Evolutionary conservation across 2,888 invertebrate species (phyloP).

Genomic region (Vandiemenella viatica): DNA sequence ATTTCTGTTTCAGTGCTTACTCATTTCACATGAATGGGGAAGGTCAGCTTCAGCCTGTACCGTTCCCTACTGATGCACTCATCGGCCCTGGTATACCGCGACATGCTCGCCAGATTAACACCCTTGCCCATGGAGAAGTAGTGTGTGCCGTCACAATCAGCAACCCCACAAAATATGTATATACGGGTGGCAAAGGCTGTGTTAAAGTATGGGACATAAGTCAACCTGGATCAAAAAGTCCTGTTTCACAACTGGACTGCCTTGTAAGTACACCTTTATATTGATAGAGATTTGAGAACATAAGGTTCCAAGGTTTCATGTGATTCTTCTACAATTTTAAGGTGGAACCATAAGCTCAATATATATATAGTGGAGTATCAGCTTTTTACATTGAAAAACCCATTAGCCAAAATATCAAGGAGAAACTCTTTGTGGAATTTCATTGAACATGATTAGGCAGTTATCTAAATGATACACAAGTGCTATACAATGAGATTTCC

Average conservation of each 20-base stretch:
- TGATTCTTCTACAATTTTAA: too few relatives aligned
- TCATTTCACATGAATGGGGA: conserved; percentile 86
- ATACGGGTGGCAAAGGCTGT: conserved; percentile 93
- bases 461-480: too few relatives aligned
- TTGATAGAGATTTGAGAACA: too few relatives aligned
- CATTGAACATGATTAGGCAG: too few relatives aligned
- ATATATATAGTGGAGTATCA: too few relatives aligned
- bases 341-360: too few relatives aligned
- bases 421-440: too few relatives aligned
- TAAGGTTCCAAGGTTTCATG: too few relatives aligned
- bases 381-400: too few relatives aligned
- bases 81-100: conserved; percentile 86
- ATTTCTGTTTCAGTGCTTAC: conserved; percentile 63
- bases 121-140: conserved; percentile 87
- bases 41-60: conserved; percentile 77
- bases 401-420: too few relatives aligned
- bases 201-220: conserved; percentile 76
- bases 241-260: conserved; percentile 75
- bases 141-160: conserved; percentile 95
- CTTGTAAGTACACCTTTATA: conserved; percentile 35
- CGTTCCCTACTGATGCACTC: conserved; percentile 87
- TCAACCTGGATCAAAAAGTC: conserved; percentile 58
- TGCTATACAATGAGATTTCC: too few relatives aligned
- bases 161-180: conserved; percentile 75
- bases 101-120: conserved; percentile 78